phyloP scores from a whole-genome alignment of 92 coral and sea anemone genomes.

The Palythoa caribaeorum region DNA sequence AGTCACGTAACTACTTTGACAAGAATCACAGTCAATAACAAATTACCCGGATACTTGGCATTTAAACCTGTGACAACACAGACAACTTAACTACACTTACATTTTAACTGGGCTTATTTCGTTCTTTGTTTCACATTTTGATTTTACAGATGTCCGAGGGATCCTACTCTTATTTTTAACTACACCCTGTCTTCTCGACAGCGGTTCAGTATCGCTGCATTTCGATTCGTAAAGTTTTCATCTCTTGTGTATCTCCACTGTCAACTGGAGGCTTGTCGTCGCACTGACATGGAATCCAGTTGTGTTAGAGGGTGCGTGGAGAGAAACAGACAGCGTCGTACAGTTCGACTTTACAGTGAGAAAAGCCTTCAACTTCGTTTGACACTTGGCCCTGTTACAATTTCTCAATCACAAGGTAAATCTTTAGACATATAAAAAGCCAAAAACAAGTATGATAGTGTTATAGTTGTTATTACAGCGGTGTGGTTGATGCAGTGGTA shows the following conservation, averaged over 20 bases:
- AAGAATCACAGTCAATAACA: too few species aligned
- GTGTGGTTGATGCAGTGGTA: too few species aligned
- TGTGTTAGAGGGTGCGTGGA: constrained; percentile 72
- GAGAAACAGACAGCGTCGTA: constrained; percentile 20
- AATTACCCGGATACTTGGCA: too few species aligned
- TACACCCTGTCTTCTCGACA: constrained; percentile 71
- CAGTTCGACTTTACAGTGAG: not conserved
- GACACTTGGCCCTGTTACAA: constrained; percentile 28
- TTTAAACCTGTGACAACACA: too few species aligned
- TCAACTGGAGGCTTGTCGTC: constrained; percentile 67
- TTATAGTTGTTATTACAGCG: too few species aligned
- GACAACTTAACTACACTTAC: not conserved
- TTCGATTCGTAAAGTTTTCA: constrained; percentile 60
- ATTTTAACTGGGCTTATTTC: not conserved
- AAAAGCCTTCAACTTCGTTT: not conserved
- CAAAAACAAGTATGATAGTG: too few species aligned
- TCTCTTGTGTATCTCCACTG: constrained; percentile 72
- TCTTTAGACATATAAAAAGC: too few species aligned
- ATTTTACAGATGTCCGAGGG: constrained; percentile 74
- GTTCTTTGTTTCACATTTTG: not conserved
- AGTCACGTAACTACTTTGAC: too few species aligned
- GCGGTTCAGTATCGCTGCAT: constrained; percentile 75
- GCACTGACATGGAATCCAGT: constrained; percentile 62
- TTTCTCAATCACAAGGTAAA: not conserved
- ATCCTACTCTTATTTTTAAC: constrained; percentile 60